These are phyloP conservation scores for Lordiphosa andalusiaca DNA, from an alignment of 2,888 invertebrate species.

Conservation along the genomic window DNA sequence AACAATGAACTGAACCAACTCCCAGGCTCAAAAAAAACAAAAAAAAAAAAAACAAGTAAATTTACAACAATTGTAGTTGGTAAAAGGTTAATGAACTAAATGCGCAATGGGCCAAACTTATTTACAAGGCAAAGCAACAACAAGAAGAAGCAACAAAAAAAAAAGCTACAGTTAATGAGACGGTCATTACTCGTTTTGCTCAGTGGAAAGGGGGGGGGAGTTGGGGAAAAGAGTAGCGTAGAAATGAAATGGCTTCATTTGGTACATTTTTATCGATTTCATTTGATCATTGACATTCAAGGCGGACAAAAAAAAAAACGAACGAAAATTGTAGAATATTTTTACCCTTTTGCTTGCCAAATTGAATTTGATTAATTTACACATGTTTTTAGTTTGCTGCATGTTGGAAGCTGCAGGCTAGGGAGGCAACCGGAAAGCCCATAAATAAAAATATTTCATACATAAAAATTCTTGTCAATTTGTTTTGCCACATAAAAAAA, in stretches of 20 bases:
- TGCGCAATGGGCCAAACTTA: conserved; percentile 72
- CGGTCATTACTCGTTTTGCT: conserved; percentile 57
- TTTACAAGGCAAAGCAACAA: conserved; percentile 36
- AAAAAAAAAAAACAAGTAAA: conserved; percentile 49
- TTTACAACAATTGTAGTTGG: conserved; percentile 68
- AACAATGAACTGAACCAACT: conserved; percentile 46
- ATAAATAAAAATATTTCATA: conserved; percentile 42
- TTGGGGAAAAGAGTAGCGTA: background rate
- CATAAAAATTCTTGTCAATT: conserved; percentile 49
- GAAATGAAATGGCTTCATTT: conserved; percentile 50
- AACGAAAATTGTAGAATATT: background rate
- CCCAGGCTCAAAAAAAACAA: conserved; percentile 33
- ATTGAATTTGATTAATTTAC: conserved; percentile 53
- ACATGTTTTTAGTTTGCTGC: conserved; percentile 34
- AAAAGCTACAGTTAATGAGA: conserved; percentile 57
- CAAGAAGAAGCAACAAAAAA: conserved; percentile 14
- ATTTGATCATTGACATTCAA: background rate
- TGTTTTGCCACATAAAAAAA: conserved; percentile 59
- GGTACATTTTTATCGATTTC: conserved; percentile 21
- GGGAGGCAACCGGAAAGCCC: conserved; percentile 3
- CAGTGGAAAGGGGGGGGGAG: conserved; percentile 1
- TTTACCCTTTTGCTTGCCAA: conserved; percentile 36
- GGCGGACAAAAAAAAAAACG: too few relatives aligned
- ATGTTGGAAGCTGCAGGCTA: too few relatives aligned
- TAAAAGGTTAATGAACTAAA: conserved; percentile 72